Conservation (phyloP, 2,888 invertebrate genomes). For the Drosophila buzzatii region DNA sequence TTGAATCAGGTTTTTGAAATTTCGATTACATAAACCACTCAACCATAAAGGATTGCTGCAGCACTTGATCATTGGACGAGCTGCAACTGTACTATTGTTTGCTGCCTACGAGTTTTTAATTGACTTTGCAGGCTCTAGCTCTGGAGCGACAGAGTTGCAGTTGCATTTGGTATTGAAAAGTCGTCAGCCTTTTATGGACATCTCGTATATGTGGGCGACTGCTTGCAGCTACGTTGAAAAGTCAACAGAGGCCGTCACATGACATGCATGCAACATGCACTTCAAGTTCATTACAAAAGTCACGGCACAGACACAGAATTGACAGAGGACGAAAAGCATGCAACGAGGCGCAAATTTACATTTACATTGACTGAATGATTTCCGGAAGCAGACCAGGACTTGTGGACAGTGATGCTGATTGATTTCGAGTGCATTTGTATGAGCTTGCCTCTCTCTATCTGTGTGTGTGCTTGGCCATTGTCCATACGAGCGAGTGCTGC, state of each 20-base stretch:
- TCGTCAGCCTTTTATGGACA: conserved; percentile 32
- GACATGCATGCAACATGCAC: conserved; percentile 67
- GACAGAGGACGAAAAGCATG: conserved; percentile 35
- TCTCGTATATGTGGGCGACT: conserved; percentile 31
- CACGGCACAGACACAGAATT: conserved; percentile 49
- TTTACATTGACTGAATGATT: conserved; percentile 78
- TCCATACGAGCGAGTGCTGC: conserved; percentile 26
- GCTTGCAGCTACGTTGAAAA: conserved; percentile 45
- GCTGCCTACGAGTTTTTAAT: conserved; percentile 54
- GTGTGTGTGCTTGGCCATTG: conserved; percentile 24
- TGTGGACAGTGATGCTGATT: conserved; percentile 61
- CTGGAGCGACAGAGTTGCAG: conserved; percentile 30
- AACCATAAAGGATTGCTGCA: background rate
- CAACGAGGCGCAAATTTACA: conserved; percentile 75
- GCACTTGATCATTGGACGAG: background rate
- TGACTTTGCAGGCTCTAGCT: conserved; percentile 59
- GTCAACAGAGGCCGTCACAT: conserved; percentile 59
- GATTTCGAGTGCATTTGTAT: conserved; percentile 66
- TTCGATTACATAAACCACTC: conserved; percentile 2
- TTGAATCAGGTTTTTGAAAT: background rate
- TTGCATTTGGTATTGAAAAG: conserved; percentile 31
- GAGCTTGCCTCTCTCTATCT: background rate
- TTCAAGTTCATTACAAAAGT: conserved; percentile 74
- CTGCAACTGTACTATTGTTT: background rate
- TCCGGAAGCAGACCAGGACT: conserved; percentile 25